These are phyloP conservation scores for Meganola albula DNA, from an alignment of 2,888 invertebrate genomes.

Conservation along the genomic window DNA sequence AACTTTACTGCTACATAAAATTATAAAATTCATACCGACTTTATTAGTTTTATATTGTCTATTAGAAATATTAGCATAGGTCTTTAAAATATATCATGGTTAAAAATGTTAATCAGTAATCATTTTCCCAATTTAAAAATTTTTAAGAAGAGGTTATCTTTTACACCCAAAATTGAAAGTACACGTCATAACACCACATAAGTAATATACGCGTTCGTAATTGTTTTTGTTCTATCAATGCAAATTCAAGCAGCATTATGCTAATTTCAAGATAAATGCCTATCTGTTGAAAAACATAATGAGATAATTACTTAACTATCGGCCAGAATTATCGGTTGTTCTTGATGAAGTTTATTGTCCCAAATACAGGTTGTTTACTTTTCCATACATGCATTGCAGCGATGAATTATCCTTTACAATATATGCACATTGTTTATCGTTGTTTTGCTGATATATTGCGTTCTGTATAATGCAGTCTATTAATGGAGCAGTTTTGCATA, in stretches of 20 bases:
- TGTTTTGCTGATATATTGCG: slow-evolving; percentile 11
- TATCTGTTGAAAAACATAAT: slow-evolving; percentile 54
- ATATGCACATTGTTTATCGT: slow-evolving; percentile 29
- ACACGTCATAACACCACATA: no score
- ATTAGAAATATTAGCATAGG: no score
- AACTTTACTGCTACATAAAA: no score
- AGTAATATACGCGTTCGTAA: no score
- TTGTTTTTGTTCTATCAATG: slow-evolving; percentile 30
- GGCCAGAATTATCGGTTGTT: slow-evolving; percentile 54
- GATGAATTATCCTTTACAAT: slow-evolving; percentile 41
- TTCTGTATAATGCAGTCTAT: no score
- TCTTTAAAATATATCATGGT: no score
- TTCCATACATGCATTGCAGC: slow-evolving; percentile 40
- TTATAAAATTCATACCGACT: no score
- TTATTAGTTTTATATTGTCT: no score
- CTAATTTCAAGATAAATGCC: slow-evolving; percentile 48
- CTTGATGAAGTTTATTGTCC: slow-evolving; percentile 71
- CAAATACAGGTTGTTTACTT: slow-evolving; percentile 67
- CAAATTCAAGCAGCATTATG: slow-evolving; percentile 41
- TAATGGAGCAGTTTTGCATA: no score
- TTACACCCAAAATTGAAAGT: slow-evolving; percentile 25
- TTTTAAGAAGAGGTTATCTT: no score
- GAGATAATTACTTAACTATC: slow-evolving; percentile 62
- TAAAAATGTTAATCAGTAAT: no score
- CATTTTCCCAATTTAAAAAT: no score